Evolutionary conservation across 2,113 vertebrate genomes (phyloP), one percentile per base, ranked within the genome.

Genomic region (Xerus inauris): DNA sequence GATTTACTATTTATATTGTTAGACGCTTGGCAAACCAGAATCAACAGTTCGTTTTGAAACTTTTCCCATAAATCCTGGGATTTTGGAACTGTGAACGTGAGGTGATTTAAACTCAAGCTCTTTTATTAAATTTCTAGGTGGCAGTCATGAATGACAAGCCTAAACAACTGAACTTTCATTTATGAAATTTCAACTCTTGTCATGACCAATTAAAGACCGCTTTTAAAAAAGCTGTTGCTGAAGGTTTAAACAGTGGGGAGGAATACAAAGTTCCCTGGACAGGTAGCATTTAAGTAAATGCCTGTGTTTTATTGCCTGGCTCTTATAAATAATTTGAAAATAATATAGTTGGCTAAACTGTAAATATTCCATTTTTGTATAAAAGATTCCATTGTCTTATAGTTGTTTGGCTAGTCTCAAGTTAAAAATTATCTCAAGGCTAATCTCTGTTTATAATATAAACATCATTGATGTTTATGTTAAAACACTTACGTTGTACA

Each of bases 11-110:
- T 71, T 90, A 92, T 95, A 94, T 87, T 96, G 42, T 90, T 94
- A 97, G 47, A 95, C 95, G 92, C 92, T 97, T 95, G 97, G 93
- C 96, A 95, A 96, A 81, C 47, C 94, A 96, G 96, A 96, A 93
- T 77, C 59, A 87, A 93, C 13, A 94, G 51, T 96, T 97, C 97
- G 40, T 91, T n/a, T 88, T 97, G 96, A 94, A 97, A 94, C 71
- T 71, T 87, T 95, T 89, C 77, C 96, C 92, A 40, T 88, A 92
- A 94, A 97, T 98, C 88, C 97, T 98, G 94, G 94, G 94, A 98
- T 95, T 98, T 98, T 98, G 67, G 98, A 98, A 98, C 98, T 97
- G 96, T 95, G 83, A 89, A 84, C 67, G 5, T 94, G 47, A 62
- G 7, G 75, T 92, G 92, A 89, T 86, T 86, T 79, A 89, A 75